Evolutionary conservation across 2,888 invertebrate species (phyloP).

Genomic region (Escarpia spicata): DNA sequence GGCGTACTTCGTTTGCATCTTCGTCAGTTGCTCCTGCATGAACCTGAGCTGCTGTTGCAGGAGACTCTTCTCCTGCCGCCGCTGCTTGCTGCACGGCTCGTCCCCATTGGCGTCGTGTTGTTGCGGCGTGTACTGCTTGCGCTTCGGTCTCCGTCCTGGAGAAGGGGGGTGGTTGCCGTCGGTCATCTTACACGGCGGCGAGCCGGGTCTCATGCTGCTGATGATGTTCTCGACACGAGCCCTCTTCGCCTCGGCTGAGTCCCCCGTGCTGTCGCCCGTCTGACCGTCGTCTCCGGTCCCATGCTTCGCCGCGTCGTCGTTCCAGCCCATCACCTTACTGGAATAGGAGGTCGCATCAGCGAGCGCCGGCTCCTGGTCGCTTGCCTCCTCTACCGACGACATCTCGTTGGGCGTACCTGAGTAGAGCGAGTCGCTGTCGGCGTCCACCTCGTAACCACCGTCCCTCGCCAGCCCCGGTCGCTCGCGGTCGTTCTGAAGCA

Average conservation of each 20-base stretch:
- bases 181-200: constrained; percentile 18
- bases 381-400: constrained; percentile 31
- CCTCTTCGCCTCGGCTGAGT: constrained; percentile 76
- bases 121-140: constrained; percentile 94
- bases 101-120: constrained; percentile 74
- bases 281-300: constrained; percentile 22
- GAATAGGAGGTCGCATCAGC: constrained; percentile 19
- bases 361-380: constrained; percentile 33
- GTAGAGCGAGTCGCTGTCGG: constrained; percentile 32
- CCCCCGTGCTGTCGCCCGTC: constrained; percentile 34
- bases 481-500: constrained; percentile 26
- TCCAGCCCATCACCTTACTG: constrained; percentile 8
- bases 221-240: constrained; percentile 95
- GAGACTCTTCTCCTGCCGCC: constrained; percentile 70
- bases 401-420: constrained; percentile 25
- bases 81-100: constrained; percentile 68
- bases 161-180: neutral
- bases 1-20: constrained; percentile 29
- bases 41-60: constrained; percentile 85
- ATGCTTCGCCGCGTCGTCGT: constrained; percentile 29
- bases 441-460: constrained; percentile 28
- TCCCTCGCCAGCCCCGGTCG: constrained; percentile 22
- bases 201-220: constrained; percentile 81
- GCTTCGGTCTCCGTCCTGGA: constrained; percentile 70
- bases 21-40: constrained; percentile 82